Evolutionary conservation across 2,113 vertebrate genomes (phyloP).

Genomic region (Odontophorus gujanensis): DNA sequence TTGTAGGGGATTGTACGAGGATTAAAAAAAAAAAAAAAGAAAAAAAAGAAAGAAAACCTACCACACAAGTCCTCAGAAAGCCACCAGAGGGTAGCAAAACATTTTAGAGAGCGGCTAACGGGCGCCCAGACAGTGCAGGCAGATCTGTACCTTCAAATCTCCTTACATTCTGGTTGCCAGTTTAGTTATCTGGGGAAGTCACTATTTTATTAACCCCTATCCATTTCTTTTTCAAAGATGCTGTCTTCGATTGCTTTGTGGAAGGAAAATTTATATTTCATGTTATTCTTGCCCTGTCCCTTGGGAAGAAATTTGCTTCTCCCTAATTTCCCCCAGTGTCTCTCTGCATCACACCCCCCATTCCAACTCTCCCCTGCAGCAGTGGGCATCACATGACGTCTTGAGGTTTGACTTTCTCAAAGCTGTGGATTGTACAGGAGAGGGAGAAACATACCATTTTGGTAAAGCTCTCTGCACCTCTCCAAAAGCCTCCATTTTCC

Average conservation of each 20-base stretch:
- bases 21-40: neutral
- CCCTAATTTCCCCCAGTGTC: neutral
- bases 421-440: neutral
- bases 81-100: conserved; percentile 81
- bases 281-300: neutral
- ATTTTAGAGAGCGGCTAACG: conserved; percentile 17
- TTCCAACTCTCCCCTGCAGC: neutral
- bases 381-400: rapidly evolving
- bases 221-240: neutral
- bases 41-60: neutral
- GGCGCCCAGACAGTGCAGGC: neutral
- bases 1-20: neutral
- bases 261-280: neutral
- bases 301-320: neutral
- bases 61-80: neutral
- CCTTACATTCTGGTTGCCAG: neutral
- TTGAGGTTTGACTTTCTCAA: neutral
- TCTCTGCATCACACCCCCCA: neutral
- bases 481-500: neutral
- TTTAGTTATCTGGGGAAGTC: neutral
- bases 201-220: neutral
- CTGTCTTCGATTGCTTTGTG: neutral
- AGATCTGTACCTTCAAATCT: neutral
- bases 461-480: neutral
- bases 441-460: neutral